Conservation (phyloP, 2,888 invertebrate genomes). For the Meiosimyza platycephala region DNA sequence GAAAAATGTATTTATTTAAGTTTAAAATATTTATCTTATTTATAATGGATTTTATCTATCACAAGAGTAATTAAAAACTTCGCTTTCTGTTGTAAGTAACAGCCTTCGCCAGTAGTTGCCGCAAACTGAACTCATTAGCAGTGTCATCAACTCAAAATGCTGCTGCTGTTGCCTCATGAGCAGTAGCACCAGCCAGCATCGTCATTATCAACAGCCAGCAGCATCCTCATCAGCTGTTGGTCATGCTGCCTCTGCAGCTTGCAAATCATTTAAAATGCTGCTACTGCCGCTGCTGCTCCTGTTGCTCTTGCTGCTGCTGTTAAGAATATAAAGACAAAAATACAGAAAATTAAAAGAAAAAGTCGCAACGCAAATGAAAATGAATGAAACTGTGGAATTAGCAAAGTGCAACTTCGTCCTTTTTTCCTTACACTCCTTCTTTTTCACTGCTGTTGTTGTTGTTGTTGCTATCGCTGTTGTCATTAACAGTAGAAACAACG, state of each 20-base stretch:
- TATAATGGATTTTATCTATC: neutral
- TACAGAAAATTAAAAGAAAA: constrained; percentile 20
- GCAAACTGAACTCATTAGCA: constrained; percentile 32
- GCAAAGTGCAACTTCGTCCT: neutral
- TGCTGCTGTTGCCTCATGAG: neutral
- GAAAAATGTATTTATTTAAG: no score
- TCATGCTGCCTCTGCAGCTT: constrained; percentile 3
- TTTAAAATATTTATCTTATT: neutral
- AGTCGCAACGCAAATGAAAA: constrained; percentile 27
- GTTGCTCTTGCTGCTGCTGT: constrained; percentile 1
- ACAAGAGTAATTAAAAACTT: neutral
- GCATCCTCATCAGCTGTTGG: constrained; percentile 32
- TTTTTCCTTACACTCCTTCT: neutral
- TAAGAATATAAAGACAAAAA: constrained; percentile 20
- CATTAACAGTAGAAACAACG: neutral
- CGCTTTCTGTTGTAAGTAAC: neutral
- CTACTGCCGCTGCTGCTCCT: constrained; percentile 2
- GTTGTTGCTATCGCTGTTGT: neutral
- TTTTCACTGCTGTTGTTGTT: neutral
- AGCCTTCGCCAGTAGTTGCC: constrained; percentile 18
- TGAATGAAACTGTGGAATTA: constrained; percentile 21
- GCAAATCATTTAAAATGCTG: constrained; percentile 29
- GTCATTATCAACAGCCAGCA: constrained; percentile 1
- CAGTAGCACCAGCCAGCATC: neutral
- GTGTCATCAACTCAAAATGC: constrained; percentile 7